A percentile compares a stretch with the other conserved stretches of the same genome.
Evolutionary conservation across 2,888 invertebrate genomes (phyloP).

Genomic region (Atrina japonica): DNA sequence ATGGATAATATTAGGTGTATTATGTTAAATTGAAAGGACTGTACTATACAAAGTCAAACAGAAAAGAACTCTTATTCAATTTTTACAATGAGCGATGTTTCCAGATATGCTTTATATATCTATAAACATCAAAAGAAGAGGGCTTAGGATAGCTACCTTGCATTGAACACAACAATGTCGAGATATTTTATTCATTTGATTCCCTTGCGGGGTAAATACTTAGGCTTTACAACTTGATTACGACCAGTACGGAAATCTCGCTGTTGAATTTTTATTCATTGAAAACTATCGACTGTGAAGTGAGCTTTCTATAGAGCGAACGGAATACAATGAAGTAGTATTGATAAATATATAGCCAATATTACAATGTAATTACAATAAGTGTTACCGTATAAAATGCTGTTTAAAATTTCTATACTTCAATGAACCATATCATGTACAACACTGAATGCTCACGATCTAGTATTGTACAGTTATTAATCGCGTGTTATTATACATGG

Average conservation of each 20-base stretch:
- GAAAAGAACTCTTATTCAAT: slow-evolving; percentile 31
- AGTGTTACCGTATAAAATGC: slow-evolving; percentile 1
- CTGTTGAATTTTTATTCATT: slow-evolving; percentile 13
- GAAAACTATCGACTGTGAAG: slow-evolving; percentile 27
- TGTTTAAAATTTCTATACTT: slow-evolving; percentile 5
- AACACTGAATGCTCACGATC: not conserved
- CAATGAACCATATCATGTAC: not conserved
- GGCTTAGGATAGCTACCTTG: slow-evolving; percentile 11
- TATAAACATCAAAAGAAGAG: slow-evolving; percentile 22
- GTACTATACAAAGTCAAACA: slow-evolving; percentile 4
- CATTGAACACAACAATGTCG: slow-evolving; percentile 22
- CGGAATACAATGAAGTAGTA: not conserved
- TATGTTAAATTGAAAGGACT: slow-evolving; percentile 27
- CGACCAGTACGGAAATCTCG: not conserved
- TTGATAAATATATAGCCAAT: slow-evolving; percentile 10
- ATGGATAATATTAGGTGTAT: slow-evolving; percentile 20
- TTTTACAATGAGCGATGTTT: slow-evolving; percentile 27
- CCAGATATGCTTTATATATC: slow-evolving; percentile 24
- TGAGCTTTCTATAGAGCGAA: not conserved
- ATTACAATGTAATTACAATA: slow-evolving; percentile 13
- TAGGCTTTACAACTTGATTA: not conserved
- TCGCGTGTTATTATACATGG: too few relatives aligned
- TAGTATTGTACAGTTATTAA: too few relatives aligned
- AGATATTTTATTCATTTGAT: slow-evolving; percentile 23
- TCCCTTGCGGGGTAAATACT: slow-evolving; percentile 9